phyloP scores from a whole-genome alignment of 2,113 vertebrate species.

The Myrmecobius fasciatus region DNA sequence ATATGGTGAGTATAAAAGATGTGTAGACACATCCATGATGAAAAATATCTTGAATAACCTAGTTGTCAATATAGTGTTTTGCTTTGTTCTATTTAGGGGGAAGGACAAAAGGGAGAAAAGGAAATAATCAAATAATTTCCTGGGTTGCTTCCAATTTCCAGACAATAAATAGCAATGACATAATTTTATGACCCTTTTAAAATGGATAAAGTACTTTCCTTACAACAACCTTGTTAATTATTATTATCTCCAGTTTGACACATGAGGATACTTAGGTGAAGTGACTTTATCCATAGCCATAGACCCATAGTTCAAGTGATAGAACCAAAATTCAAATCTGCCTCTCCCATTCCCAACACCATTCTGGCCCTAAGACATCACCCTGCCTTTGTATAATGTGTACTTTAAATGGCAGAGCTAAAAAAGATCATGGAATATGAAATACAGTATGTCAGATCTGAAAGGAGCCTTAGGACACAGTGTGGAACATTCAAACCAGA shows the following conservation, averaged over 20 bases:
- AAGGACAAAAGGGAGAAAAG: background rate
- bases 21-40: background rate
- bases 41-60: background rate
- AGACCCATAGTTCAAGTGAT: background rate
- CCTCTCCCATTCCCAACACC: background rate
- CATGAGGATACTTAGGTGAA: background rate
- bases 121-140: background rate
- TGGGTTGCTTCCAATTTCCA: background rate
- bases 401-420: background rate
- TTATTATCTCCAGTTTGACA: background rate
- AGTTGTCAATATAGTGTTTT: background rate
- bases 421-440: background rate
- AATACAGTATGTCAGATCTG: background rate
- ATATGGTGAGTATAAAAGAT: slow-evolving; percentile 89
- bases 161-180: background rate
- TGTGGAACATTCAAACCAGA: background rate
- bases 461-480: background rate
- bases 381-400: background rate
- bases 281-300: background rate
- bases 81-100: background rate
- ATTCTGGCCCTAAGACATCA: background rate
- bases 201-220: background rate
- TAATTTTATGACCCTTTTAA: background rate
- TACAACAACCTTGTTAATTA: background rate
- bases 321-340: background rate